These are phyloP conservation scores for Carcharodon carcharias DNA, from an alignment of 2,797 vertebrate genomes.

Conservation along the genomic window DNA sequence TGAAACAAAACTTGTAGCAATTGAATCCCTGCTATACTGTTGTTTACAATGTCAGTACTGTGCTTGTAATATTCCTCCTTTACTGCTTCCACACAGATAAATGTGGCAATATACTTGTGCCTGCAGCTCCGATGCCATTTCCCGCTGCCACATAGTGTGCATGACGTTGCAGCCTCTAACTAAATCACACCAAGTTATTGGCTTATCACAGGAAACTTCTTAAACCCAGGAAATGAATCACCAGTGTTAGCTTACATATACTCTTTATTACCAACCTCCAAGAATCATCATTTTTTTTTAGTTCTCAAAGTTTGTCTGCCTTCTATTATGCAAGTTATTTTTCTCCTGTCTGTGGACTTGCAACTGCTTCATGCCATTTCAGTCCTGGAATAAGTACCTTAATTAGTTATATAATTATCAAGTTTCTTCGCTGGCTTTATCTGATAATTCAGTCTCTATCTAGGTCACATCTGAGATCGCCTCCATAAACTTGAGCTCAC, in stretches of 20 bases:
- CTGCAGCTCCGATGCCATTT: background rate
- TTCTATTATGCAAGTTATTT: background rate
- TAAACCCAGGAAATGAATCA: slow-evolving; percentile 30
- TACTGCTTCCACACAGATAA: background rate
- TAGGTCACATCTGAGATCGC: background rate
- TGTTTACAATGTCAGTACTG: background rate
- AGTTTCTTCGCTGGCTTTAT: background rate
- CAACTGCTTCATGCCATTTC: background rate
- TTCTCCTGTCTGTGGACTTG: background rate
- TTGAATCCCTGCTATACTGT: background rate
- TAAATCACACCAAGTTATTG: slow-evolving; percentile 23
- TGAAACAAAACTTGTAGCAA: background rate
- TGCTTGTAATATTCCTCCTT: background rate
- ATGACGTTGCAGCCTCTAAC: background rate
- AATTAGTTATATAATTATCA: background rate
- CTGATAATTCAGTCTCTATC: background rate
- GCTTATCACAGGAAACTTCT: slow-evolving; percentile 9
- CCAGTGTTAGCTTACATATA: background rate
- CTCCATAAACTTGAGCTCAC: background rate
- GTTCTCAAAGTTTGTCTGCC: background rate
- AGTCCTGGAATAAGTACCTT: background rate
- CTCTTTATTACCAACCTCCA: background rate
- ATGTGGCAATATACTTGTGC: background rate
- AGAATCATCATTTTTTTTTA: background rate
- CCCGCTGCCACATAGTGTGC: background rate